A percentile compares a stretch with the other conserved stretches of the same genome.
phyloP scores from a whole-genome alignment of 92 coral and sea anemone species.

The Heliopora coerulea region DNA sequence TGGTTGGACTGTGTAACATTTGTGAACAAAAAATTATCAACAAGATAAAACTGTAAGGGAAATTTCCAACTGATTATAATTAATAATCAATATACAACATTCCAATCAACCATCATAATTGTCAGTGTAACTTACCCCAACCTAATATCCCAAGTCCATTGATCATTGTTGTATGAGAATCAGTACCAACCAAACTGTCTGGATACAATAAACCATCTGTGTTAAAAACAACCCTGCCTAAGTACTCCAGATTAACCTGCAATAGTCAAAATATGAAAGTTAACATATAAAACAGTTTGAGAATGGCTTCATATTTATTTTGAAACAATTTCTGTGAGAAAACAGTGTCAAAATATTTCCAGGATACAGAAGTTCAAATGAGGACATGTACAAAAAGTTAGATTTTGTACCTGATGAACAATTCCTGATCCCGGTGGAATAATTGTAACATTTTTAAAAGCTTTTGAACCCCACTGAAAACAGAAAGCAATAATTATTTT shows the following conservation, averaged over 20 bases:
- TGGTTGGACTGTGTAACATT: no score
- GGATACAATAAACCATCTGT: conserved; percentile 70
- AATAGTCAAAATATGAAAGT: not conserved
- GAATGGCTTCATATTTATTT: no score
- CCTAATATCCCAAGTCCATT: conserved; percentile 97
- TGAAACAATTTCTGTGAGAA: no score
- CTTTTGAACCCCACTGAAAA: conserved; percentile 94
- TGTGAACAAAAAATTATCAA: no score
- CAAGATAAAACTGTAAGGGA: no score
- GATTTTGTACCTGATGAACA: conserved; percentile 80
- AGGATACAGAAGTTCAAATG: no score
- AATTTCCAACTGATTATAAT: no score
- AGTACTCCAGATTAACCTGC: conserved; percentile 89
- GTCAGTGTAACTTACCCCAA: conserved; percentile 74
- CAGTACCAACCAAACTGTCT: conserved; percentile 96
- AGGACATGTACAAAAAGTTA: not conserved
- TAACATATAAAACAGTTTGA: no score
- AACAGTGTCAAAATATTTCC: no score
- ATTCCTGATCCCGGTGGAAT: conserved; percentile 99
- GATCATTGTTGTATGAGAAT: conserved; percentile 98
- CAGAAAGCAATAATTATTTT: no score
- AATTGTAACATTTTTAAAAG: conserved; percentile 91
- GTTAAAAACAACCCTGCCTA: conserved; percentile 85
- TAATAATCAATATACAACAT: no score
- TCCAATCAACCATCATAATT: no score